phyloP scores from a whole-genome alignment of 2,113 vertebrate species.

The Eonycteris spelaea region DNA sequence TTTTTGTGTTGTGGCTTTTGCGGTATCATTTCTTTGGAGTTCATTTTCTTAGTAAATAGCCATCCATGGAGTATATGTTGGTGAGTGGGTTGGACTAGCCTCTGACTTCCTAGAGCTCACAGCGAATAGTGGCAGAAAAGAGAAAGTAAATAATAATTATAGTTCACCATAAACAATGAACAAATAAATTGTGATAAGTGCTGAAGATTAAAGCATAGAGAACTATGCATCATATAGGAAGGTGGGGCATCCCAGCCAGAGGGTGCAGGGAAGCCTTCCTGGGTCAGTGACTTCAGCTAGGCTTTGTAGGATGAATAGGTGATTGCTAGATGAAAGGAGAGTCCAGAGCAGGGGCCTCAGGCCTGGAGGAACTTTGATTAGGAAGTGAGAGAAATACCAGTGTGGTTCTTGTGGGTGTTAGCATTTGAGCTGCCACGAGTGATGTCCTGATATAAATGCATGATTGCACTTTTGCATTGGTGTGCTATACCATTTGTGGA shows the following conservation, averaged over 20 bases:
- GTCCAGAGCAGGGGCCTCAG: background rate
- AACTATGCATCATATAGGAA: background rate
- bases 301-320: background rate
- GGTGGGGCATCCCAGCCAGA: background rate
- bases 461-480: background rate
- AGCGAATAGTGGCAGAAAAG: conserved; percentile 4
- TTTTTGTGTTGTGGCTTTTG: background rate
- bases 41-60: background rate
- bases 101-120: background rate
- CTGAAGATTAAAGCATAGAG: background rate
- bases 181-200: background rate
- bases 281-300: background rate
- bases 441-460: background rate
- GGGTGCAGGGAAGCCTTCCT: background rate
- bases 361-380: background rate
- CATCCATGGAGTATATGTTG: background rate
- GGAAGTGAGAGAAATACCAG: background rate
- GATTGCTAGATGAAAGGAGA: background rate
- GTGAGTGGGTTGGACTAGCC: background rate
- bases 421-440: background rate
- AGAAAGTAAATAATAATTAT: background rate
- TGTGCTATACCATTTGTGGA: background rate
- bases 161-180: background rate
- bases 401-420: background rate
- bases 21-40: background rate